Evolutionary conservation across 2,888 invertebrate genomes (phyloP).

Genomic region (Drosophila vallismaia): DNA sequence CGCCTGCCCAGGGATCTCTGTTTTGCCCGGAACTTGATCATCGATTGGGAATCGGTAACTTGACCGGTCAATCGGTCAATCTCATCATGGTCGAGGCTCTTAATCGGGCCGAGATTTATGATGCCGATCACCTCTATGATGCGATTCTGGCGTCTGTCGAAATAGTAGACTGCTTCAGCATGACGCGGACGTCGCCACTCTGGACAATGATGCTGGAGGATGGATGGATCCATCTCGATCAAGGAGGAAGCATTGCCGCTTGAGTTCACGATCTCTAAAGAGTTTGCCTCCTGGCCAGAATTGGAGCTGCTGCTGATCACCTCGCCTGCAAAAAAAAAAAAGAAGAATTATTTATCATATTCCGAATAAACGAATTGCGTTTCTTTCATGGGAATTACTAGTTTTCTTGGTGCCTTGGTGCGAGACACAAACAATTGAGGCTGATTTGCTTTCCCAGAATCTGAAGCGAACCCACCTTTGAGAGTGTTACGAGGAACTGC

Average conservation of each 20-base stretch:
- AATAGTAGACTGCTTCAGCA: slow-evolving; percentile 47
- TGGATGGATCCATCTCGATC: slow-evolving; percentile 74
- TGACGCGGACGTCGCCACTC: slow-evolving; percentile 9
- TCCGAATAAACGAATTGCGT: too few relatives aligned
- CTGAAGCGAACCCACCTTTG: too few relatives aligned
- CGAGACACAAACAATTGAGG: too few relatives aligned
- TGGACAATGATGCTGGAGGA: slow-evolving; percentile 17
- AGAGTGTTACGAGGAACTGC: too few relatives aligned
- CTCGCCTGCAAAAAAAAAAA: neutral
- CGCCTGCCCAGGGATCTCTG: slow-evolving; percentile 64
- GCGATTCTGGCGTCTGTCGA: slow-evolving; percentile 56
- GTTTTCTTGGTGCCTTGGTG: too few relatives aligned
- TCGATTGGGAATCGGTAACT: neutral
- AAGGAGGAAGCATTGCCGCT: slow-evolving; percentile 80
- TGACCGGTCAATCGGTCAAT: slow-evolving; percentile 2
- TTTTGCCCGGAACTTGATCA: slow-evolving; percentile 17
- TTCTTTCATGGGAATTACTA: too few relatives aligned
- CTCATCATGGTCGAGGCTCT: slow-evolving; percentile 11
- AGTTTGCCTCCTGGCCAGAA: slow-evolving; percentile 37
- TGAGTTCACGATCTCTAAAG: slow-evolving; percentile 55
- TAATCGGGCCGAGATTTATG: slow-evolving; percentile 3
- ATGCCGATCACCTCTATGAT: slow-evolving; percentile 42
- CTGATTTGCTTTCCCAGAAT: too few relatives aligned
- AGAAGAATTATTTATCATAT: neutral
- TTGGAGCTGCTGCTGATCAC: neutral